A percentile compares a stretch with the other conserved stretches of the same genome.
Conservation (phyloP, 2,113 vertebrate genomes). For the Lichenostomus cassidix region DNA sequence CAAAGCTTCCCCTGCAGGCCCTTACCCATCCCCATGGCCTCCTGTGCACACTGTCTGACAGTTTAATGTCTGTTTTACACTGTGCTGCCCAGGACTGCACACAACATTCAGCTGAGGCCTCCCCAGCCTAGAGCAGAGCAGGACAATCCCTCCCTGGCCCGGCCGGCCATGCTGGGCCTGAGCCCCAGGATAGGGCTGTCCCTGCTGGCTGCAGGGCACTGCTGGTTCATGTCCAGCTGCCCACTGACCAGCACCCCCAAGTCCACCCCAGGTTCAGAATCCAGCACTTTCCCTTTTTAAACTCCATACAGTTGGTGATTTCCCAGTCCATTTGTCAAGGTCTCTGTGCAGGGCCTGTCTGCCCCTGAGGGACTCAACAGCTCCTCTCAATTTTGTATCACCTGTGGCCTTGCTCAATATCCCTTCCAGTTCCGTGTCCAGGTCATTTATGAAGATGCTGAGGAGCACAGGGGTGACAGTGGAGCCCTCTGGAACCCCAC, state of each 20-base stretch:
- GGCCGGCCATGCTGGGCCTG: background rate
- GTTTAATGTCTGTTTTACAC: fast-evolving
- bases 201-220: background rate
- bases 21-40: fast-evolving
- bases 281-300: background rate
- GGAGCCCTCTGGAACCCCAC: background rate
- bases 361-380: background rate
- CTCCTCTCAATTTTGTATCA: background rate
- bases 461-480: background rate
- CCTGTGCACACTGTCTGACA: fast-evolving
- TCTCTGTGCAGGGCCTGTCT: background rate
- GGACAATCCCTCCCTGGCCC: background rate
- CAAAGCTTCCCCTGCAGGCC: fast-evolving
- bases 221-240: background rate
- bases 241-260: fast-evolving
- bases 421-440: background rate
- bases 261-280: background rate
- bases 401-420: background rate
- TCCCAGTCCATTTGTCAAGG: background rate
- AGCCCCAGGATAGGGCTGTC: background rate
- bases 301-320: background rate
- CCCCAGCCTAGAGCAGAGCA: background rate
- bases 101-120: fast-evolving
- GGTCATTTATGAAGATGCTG: background rate
- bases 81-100: fast-evolving